A percentile compares a stretch with the other conserved stretches of the same genome.
phyloP scores from a whole-genome alignment of 2,113 vertebrate species.

The Phycodurus eques region DNA sequence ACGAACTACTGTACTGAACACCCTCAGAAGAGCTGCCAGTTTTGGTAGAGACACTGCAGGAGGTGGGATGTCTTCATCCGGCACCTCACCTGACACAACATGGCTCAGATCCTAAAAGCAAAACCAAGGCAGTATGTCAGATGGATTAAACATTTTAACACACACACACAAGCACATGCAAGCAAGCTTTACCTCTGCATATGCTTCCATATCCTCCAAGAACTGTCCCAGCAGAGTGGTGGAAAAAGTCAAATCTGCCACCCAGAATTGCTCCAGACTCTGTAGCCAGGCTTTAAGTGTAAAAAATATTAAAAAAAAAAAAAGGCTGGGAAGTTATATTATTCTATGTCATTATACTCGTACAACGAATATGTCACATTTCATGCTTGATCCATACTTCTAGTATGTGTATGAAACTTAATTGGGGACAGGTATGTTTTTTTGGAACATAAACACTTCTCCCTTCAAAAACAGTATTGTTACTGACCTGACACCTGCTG shows the following conservation, averaged over 20 bases:
- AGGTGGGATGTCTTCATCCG: conserved; percentile 94
- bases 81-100: conserved; percentile 83
- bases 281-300: conserved; percentile 87
- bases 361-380: background rate
- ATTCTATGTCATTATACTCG: too few species aligned
- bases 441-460: background rate
- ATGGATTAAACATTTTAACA: background rate
- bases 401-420: background rate
- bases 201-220: conserved; percentile 98
- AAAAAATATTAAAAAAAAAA: background rate
- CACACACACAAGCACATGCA: background rate
- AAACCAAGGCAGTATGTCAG: background rate
- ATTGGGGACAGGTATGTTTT: background rate
- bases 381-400: background rate
- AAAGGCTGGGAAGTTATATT: background rate
- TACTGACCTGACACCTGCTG: conserved; percentile 92
- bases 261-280: conserved; percentile 98
- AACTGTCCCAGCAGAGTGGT: conserved; percentile 96
- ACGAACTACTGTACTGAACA: conserved; percentile 97
- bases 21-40: conserved; percentile 89
- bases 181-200: conserved; percentile 82
- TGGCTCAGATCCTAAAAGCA: conserved; percentile 88
- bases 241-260: conserved; percentile 96
- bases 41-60: conserved; percentile 94
- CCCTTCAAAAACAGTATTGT: background rate